Percentiles rank a stretch among this genome's conserved stretches.
Conservation (phyloP, 2,113 vertebrate species). For the Coturnix japonica region DNA sequence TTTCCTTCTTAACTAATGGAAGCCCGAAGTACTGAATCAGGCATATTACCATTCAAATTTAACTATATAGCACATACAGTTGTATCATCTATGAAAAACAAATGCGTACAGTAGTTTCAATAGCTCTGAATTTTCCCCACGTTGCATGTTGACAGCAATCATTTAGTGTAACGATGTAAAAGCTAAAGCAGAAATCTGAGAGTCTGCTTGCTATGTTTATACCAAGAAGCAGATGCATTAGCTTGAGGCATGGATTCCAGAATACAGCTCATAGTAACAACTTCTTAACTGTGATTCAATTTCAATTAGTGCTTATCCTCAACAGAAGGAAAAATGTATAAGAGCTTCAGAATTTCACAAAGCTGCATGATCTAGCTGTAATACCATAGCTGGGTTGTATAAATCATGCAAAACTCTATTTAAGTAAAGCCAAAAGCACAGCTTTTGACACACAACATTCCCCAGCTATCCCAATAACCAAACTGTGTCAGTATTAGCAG, state of each 20-base stretch:
- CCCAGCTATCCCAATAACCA: neutral
- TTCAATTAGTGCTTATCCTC: neutral
- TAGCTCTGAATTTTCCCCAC: neutral
- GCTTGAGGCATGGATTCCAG: neutral
- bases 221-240: neutral
- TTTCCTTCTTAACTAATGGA: neutral
- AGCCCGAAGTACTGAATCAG: neutral
- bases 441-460: neutral
- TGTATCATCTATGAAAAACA: neutral
- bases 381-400: neutral
- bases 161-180: neutral
- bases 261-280: neutral
- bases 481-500: neutral
- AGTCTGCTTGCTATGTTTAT: neutral
- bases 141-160: neutral
- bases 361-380: neutral
- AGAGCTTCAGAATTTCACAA: neutral
- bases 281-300: neutral
- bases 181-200: neutral
- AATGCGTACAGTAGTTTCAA: neutral
- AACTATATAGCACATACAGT: neutral
- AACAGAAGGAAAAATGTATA: neutral
- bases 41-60: neutral
- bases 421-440: neutral
- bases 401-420: neutral